A percentile compares a stretch with the other conserved stretches of the same genome.
These are phyloP conservation scores for Sebastes ruberrimus DNA, from an alignment of 2,797 vertebrate species.

Conservation along the genomic window DNA sequence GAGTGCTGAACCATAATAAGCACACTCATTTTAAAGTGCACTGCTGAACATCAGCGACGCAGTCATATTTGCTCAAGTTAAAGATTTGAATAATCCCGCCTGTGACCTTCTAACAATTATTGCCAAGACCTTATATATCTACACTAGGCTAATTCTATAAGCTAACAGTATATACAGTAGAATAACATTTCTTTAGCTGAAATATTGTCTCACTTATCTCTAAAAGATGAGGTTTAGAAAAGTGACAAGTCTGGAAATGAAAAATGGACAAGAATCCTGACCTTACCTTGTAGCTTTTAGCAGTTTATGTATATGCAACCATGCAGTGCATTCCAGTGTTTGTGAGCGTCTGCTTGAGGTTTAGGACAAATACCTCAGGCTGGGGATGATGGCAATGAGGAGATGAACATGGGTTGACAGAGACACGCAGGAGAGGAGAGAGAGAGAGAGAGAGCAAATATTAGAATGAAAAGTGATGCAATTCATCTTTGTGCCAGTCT, in stretches of 20 bases:
- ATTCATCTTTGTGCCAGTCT: neutral
- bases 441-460: neutral
- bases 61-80: conserved; percentile 27
- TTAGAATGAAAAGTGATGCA: neutral
- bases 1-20: conserved; percentile 36
- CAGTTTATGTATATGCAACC: neutral
- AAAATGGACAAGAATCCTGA: neutral
- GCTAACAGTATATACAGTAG: neutral
- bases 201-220: neutral
- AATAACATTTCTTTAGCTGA: neutral
- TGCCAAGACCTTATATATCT: neutral
- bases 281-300: neutral
- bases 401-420: neutral
- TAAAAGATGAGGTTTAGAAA: neutral
- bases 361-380: neutral
- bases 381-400: neutral
- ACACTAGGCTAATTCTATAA: neutral
- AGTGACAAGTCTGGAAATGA: neutral
- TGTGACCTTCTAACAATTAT: conserved; percentile 22
- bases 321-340: neutral
- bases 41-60: conserved; percentile 17
- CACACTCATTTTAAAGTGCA: conserved; percentile 33
- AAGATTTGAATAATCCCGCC: conserved; percentile 42
- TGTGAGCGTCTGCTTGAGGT: neutral
- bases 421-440: neutral